These are phyloP conservation scores for Allygus modestus DNA, from an alignment of 2,888 invertebrate genomes.

Conservation along the genomic window DNA sequence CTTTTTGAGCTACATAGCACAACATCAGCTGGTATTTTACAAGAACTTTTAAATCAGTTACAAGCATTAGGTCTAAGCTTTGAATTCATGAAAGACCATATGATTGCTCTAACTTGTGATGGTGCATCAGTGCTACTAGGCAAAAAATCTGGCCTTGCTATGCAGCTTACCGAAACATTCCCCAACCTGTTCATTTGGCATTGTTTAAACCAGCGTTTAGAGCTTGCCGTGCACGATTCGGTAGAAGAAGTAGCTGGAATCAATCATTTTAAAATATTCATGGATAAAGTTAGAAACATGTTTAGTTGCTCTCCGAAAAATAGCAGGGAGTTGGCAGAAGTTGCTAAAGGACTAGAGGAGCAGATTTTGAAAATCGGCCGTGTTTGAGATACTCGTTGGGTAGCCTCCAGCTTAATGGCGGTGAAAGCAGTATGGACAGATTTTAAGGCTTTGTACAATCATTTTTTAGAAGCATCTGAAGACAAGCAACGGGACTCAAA, in stretches of 20 bases:
- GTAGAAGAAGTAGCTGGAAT: constrained; percentile 40
- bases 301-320: too few species aligned
- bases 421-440: constrained; percentile 25
- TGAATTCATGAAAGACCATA: background rate
- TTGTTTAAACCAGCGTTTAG: too few species aligned
- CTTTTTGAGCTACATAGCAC: background rate
- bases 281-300: constrained; percentile 52
- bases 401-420: too few species aligned
- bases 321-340: background rate
- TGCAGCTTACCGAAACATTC: background rate
- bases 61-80: background rate
- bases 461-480: constrained; percentile 3
- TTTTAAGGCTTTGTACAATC: background rate
- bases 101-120: background rate
- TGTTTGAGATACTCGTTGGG: too few species aligned
- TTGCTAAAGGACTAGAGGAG: background rate
- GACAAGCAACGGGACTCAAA: background rate
- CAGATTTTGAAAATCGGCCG: constrained; percentile 9
- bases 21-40: background rate
- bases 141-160: background rate
- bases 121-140: background rate
- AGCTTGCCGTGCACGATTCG: background rate
- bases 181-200: too few species aligned
- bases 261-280: constrained; percentile 22
- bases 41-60: background rate